Base-by-base conservation (phyloP, 2,797 vertebrate genomes). In the Knipowitschia caucasica region DNA sequence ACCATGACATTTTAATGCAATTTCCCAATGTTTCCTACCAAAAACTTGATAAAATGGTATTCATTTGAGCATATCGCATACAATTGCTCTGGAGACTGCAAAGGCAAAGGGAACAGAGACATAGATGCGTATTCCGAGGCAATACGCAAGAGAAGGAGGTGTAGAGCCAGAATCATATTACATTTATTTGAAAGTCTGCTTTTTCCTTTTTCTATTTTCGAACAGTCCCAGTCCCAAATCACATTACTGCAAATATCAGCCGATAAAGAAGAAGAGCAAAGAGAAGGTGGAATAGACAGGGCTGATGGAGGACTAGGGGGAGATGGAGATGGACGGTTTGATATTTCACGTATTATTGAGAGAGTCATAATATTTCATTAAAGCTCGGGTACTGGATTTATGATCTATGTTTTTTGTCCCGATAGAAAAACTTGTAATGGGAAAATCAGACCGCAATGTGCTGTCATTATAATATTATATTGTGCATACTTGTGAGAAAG, bases 121-220 rank as follows among this genome's bases (percentile, higher is more conserved):
- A 25, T 43, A n/a, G 25, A 24, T 14, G 12, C 20, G 40, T 43
- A 14, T 14, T 25, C 40, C 25, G 40, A 5, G 40, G 40, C 12
- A 18, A 39, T 14, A 10, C 36, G 10, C 40, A 5, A 15, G 18
- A 7, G 8, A 20, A 26, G 0, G 49, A 49, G 62, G 52, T 42
- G 39, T 65, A 26, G 3, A 36, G n/a, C 15, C 14, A 2, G 12
- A 4, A 15, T n/a, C n/a, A n/a, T 59, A 66, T 75, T 47, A 47
- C 38, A 68, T 81, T 46, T 26, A 60, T 59, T 51, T 59, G 46
- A 69, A 62, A 63, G 15, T 14, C 30, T 26, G 38, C 24, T 61
- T 33, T 20, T 31, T 45, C 27, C 29, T 45, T 26, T 15, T 23
- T 4, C n/a, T 14, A 45, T 21, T 31, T 2, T 0, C 59, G 63